These are phyloP conservation scores for Choloepus hoffmanni DNA, from an alignment of 2,113 vertebrate species.

Conservation along the genomic window DNA sequence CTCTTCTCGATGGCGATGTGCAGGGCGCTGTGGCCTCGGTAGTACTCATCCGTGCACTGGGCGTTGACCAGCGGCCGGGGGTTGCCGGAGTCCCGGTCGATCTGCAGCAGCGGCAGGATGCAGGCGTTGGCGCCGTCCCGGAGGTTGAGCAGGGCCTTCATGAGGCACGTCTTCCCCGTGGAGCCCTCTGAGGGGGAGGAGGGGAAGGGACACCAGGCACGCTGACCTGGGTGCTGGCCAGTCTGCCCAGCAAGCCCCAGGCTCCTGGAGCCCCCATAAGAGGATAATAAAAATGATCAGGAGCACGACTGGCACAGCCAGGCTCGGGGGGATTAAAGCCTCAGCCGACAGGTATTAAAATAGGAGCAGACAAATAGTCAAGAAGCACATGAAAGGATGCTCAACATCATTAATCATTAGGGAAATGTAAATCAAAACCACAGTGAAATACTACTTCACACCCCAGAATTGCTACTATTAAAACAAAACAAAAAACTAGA, in stretches of 20 bases:
- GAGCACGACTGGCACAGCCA: not conserved
- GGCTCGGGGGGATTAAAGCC: not conserved
- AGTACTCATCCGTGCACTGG: slow-evolving; percentile 90
- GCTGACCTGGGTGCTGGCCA: not conserved
- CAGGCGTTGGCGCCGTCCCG: slow-evolving; percentile 90
- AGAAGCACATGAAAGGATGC: too few species aligned
- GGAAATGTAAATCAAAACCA: too few species aligned
- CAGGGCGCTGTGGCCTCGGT: slow-evolving; percentile 95
- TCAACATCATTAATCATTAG: too few species aligned
- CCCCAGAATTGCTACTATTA: too few species aligned
- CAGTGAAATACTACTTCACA: too few species aligned
- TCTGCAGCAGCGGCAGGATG: slow-evolving; percentile 89
- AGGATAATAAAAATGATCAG: not conserved
- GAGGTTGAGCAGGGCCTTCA: slow-evolving; percentile 96
- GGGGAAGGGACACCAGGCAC: not conserved
- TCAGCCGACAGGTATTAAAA: not conserved
- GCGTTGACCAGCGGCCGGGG: slow-evolving; percentile 90
- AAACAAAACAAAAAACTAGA: too few species aligned
- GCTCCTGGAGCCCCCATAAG: not conserved
- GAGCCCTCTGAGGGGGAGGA: slow-evolving; percentile 88
- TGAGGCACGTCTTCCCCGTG: slow-evolving; percentile 93
- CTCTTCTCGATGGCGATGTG: slow-evolving; percentile 96
- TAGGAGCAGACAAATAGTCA: not conserved
- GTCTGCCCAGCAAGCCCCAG: not conserved
- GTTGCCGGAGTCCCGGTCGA: slow-evolving; percentile 90